These are phyloP conservation scores for Chrysomela aeneicollis DNA, from an alignment of 2,888 invertebrate genomes.

Conservation along the genomic window DNA sequence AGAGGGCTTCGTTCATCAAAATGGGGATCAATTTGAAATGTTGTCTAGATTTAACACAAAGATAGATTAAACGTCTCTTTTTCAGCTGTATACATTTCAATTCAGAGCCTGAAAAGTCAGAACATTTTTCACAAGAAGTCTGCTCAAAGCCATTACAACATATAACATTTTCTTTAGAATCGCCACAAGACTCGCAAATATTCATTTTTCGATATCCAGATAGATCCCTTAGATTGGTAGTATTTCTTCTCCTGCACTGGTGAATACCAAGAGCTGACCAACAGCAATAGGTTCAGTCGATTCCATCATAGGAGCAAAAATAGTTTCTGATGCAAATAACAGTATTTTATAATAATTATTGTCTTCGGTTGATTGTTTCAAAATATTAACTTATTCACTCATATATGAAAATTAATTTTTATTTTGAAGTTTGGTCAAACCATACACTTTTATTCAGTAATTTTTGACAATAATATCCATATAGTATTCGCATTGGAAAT, in stretches of 20 bases:
- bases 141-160: slow-evolving; percentile 15
- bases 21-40: slow-evolving; percentile 15
- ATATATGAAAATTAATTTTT: too few species aligned
- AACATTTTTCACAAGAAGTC: slow-evolving; percentile 13
- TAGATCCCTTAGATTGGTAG: slow-evolving; percentile 15
- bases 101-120: neutral
- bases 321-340: too few species aligned
- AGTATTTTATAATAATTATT: too few species aligned
- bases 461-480: too few species aligned
- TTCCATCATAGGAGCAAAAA: too few species aligned
- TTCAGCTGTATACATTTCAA: slow-evolving; percentile 9
- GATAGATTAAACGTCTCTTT: slow-evolving; percentile 13
- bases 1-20: slow-evolving; percentile 12
- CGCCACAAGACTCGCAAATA: slow-evolving; percentile 17
- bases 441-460: too few species aligned
- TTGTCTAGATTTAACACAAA: slow-evolving; percentile 12
- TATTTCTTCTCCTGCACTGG: slow-evolving; percentile 14
- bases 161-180: slow-evolving; percentile 17
- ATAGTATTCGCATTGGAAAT: too few species aligned
- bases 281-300: slow-evolving; percentile 4
- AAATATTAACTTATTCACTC: too few species aligned
- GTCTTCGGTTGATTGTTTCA: too few species aligned
- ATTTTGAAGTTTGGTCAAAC: too few species aligned
- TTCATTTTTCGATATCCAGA: slow-evolving; percentile 13
- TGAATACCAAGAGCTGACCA: too few species aligned